Evolutionary conservation across 2,797 vertebrate species (phyloP), one percentile per base, ranked within the genome.

Genomic region (Gobionotothen gibberifrons): DNA sequence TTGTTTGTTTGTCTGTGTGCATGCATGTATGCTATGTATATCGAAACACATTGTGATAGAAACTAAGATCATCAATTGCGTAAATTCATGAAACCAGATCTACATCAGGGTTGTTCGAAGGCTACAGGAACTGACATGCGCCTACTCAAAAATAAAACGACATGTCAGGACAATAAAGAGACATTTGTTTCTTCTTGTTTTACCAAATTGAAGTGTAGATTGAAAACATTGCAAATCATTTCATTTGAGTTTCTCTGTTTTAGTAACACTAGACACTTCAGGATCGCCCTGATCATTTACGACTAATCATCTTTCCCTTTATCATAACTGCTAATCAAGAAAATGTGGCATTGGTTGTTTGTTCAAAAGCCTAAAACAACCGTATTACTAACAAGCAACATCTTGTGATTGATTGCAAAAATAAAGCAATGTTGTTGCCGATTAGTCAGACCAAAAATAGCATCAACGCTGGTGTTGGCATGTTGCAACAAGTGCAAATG

Each of bases 1-100:
- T n/a, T n/a, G 22, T 26, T 3, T 3, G 22, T 26, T 26, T 26
- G 22, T 26, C 5, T 79, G 26, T 15, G n/a, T 53, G 47, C 39
- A 19, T 71, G 26, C n/a, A 43, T 59, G 39, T 40, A 19, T 46
- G 59, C 47, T 52, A 53, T 65, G 72, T 21, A 69, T 47, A 74
- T 54, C 13, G 14, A 51, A 70, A 57, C 56, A 69, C 40, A 47
- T 10, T 32, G 9, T 5, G 3, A 66, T 67, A 71, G 58, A 11
- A 43, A 64, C 39, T 32, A 10, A 15, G 40, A 26, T 66, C 11
- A 26, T 70, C 3, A 17, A 19, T 53, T n/a, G 4, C 2, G 9
- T 21, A 15, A 21, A 8, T 53, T 32, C 19, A 22, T 55, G 48
- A 22, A 49, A 44, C 32, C 22, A 48, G 39, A 51, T 57, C 40